These are phyloP conservation scores for Geodia barretti DNA, from an alignment of 37 sponge, comb jelly and placozoan genomes.

Conservation along the genomic window DNA sequence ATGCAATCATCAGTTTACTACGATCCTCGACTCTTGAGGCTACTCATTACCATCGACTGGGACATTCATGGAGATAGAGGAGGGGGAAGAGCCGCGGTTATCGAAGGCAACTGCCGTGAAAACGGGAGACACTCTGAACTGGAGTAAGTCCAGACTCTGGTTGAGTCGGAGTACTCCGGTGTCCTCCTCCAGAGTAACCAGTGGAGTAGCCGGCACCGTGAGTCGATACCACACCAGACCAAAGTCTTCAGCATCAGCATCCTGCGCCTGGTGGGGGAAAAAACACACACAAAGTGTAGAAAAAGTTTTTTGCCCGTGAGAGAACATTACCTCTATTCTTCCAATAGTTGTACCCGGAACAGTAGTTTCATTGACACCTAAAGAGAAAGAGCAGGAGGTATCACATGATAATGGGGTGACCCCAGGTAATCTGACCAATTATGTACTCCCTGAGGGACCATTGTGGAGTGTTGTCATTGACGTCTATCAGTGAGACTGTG, in stretches of 20 bases:
- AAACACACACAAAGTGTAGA: too few relatives aligned
- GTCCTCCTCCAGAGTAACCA: background rate
- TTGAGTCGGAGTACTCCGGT: background rate
- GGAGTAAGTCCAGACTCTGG: background rate
- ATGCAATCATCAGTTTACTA: too few relatives aligned
- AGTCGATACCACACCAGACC: slow-evolving; percentile 8
- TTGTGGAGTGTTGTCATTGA: slow-evolving; percentile 31
- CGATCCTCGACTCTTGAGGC: too few relatives aligned
- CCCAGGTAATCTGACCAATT: slow-evolving; percentile 7
- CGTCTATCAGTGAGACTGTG: slow-evolving; percentile 14
- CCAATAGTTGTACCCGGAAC: background rate
- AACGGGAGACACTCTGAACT: background rate
- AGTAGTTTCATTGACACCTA: background rate
- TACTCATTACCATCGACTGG: too few relatives aligned
- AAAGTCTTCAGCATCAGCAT: slow-evolving; percentile 19
- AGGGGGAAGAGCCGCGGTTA: background rate
- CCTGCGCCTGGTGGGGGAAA: slow-evolving; percentile 8
- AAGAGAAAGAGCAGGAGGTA: background rate
- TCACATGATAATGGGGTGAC: background rate
- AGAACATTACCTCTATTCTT: background rate
- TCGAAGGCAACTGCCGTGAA: background rate
- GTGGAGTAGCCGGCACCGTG: background rate
- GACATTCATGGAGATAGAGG: background rate
- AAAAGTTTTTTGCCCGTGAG: too few relatives aligned
- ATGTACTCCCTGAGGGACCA: background rate